Conservation (phyloP, 2,113 vertebrate species). For the Ardeotis arabs region DNA sequence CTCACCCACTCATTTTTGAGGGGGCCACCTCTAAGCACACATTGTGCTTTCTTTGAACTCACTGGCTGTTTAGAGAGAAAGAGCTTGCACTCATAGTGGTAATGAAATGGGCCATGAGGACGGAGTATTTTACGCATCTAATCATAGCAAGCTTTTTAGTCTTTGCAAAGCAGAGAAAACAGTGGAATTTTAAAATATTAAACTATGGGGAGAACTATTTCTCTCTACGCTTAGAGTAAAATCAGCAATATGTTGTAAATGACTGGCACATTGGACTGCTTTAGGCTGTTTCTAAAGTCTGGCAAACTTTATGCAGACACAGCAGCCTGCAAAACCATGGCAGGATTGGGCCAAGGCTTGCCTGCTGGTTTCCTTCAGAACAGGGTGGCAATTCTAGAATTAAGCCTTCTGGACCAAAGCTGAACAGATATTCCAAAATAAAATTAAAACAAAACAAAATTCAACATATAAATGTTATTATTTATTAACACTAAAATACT, state of each 20-base stretch:
- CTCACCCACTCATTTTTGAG: neutral
- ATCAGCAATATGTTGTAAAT: neutral
- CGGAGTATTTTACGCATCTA: neutral
- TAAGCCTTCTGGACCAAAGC: neutral
- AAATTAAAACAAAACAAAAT: neutral
- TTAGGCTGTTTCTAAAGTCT: neutral
- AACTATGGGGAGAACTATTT: neutral
- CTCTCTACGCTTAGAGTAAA: neutral
- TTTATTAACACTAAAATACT: neutral
- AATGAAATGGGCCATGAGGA: neutral
- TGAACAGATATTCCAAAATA: neutral
- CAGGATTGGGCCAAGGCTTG: neutral
- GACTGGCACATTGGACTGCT: neutral
- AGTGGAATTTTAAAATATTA: neutral
- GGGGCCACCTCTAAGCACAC: neutral
- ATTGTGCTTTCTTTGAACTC: neutral
- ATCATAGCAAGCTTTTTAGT: neutral
- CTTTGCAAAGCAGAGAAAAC: neutral
- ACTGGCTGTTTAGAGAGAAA: neutral
- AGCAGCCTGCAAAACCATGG: neutral
- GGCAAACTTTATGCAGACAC: neutral
- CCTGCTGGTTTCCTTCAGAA: neutral
- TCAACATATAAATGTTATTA: neutral
- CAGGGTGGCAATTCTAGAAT: neutral
- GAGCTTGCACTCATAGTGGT: neutral